phyloP scores from a whole-genome alignment of 2,888 invertebrate genomes.

The Chrysomela aeneicollis region DNA sequence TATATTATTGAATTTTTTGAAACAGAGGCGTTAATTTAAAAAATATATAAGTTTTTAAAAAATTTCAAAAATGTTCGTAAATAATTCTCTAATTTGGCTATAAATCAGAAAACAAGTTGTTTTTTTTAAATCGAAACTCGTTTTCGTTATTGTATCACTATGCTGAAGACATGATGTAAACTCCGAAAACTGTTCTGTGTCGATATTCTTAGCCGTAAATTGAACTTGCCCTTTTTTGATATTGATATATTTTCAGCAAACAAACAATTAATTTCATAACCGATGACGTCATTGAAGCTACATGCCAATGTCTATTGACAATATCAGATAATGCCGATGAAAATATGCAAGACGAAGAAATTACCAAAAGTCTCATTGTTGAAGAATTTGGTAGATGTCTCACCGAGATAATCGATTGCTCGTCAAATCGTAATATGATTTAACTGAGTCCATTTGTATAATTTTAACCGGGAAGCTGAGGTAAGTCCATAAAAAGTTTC shows the following conservation, averaged over 20 bases:
- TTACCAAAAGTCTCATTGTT: slow-evolving; percentile 78
- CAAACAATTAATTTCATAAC: slow-evolving; percentile 93
- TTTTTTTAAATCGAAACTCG: too few species aligned
- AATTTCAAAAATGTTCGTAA: too few species aligned
- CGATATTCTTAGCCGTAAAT: too few species aligned
- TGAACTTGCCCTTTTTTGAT: too few species aligned
- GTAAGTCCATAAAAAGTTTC: background rate
- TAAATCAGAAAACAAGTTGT: too few species aligned
- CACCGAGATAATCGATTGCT: slow-evolving; percentile 86
- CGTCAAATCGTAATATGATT: slow-evolving; percentile 42
- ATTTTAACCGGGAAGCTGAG: background rate
- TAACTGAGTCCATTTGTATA: slow-evolving; percentile 30
- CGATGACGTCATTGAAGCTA: slow-evolving; percentile 93
- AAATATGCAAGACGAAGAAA: slow-evolving; percentile 69
- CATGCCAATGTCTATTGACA: slow-evolving; percentile 94
- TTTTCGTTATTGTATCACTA: too few species aligned
- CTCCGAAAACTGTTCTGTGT: too few species aligned
- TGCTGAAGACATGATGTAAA: too few species aligned
- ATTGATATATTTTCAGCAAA: slow-evolving; percentile 59
- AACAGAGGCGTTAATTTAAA: too few species aligned
- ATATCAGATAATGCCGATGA: slow-evolving; percentile 84
- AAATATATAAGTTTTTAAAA: too few species aligned
- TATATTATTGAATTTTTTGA: too few species aligned
- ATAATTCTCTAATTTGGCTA: too few species aligned
- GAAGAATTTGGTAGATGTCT: slow-evolving; percentile 96